phyloP scores from a whole-genome alignment of 37 sponge, comb jelly and placozoan genomes.

The Chondrosia reniformis region DNA sequence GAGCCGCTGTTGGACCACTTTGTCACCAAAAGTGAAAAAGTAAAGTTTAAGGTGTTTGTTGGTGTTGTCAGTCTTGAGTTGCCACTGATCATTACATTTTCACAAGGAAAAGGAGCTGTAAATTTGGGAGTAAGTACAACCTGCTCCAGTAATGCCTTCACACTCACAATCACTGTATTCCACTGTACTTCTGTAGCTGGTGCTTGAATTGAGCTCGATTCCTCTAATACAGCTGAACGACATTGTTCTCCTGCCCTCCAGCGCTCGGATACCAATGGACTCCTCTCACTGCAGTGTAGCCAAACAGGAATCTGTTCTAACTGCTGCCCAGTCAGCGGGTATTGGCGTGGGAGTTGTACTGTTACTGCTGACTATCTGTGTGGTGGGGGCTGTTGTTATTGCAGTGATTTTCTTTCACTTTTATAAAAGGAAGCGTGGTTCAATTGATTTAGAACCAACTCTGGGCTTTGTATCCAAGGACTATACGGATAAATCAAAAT shows the following conservation, averaged over 20 bases:
- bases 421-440: neutral
- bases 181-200: no score
- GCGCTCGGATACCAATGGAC: no score
- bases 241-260: no score
- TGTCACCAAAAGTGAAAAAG: neutral
- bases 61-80: neutral
- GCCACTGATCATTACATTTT: neutral
- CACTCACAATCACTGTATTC: no score
- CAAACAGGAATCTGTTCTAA: neutral
- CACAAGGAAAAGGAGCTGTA: neutral
- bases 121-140: constrained; percentile 14
- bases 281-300: no score
- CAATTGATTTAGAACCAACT: neutral
- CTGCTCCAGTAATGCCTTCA: no score
- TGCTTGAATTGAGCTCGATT: no score
- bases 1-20: neutral
- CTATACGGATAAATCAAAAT: neutral
- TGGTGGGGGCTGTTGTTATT: neutral
- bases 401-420: no score
- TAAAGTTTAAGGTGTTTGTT: neutral
- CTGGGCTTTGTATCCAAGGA: constrained; percentile 7
- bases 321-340: neutral
- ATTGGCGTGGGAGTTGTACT: neutral
- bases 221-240: no score
- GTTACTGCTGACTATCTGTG: neutral